These are phyloP conservation scores for Epinephelus moara DNA, from an alignment of 2,113 vertebrate genomes.

Conservation along the genomic window DNA sequence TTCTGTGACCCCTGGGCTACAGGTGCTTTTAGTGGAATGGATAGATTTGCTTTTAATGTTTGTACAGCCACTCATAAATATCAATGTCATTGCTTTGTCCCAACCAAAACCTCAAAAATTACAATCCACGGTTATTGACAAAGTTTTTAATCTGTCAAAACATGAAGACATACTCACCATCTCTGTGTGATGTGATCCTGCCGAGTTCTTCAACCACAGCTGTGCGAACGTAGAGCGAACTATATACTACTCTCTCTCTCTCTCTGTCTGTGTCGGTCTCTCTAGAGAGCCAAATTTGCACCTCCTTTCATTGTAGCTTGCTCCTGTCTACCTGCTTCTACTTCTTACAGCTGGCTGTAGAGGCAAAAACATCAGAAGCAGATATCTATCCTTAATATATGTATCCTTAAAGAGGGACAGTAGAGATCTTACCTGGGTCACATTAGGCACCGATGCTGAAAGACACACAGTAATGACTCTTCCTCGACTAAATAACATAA, in stretches of 20 bases:
- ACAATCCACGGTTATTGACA: not conserved
- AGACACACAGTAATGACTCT: not conserved
- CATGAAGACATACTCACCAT: slow-evolving; percentile 33
- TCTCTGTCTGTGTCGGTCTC: not conserved
- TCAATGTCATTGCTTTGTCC: not conserved
- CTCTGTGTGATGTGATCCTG: not conserved
- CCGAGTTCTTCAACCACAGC: not conserved
- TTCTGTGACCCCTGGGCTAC: not conserved
- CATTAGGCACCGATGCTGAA: not conserved
- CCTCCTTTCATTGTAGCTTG: not conserved
- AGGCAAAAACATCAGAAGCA: not conserved
- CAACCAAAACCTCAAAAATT: not conserved
- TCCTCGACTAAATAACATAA: slow-evolving; percentile 52
- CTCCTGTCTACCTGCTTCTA: not conserved
- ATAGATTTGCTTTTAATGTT: not conserved
- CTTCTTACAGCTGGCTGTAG: not conserved
- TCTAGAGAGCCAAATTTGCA: not conserved
- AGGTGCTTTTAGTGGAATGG: no score
- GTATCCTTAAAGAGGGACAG: not conserved
- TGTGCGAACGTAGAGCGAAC: not conserved
- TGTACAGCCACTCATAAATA: not conserved
- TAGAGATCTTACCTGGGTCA: not conserved
- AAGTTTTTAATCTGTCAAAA: not conserved
- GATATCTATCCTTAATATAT: no score
- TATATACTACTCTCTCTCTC: not conserved